Evolutionary conservation across 2,113 vertebrate genomes (phyloP).

Genomic region (Phyllostomus discolor): DNA sequence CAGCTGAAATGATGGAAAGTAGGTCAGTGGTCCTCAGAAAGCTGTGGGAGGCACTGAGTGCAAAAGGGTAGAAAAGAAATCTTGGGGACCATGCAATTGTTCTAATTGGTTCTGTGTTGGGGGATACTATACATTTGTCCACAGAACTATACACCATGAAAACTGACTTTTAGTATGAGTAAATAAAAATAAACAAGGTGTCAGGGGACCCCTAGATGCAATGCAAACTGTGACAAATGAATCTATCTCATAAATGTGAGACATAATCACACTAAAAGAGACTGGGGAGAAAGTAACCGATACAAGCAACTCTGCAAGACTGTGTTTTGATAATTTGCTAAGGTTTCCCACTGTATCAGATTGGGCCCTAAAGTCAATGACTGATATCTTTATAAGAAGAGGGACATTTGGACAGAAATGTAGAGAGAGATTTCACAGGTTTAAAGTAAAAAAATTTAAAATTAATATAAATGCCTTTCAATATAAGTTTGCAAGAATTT

Average conservation of each 20-base stretch:
- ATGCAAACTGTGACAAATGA: neutral
- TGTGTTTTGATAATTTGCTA: neutral
- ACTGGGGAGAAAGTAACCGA: neutral
- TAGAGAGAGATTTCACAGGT: neutral
- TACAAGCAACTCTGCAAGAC: neutral
- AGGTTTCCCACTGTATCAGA: neutral
- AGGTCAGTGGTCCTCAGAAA: neutral
- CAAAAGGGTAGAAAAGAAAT: neutral
- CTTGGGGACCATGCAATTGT: neutral
- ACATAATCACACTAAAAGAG: neutral
- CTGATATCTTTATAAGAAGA: neutral
- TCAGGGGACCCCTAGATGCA: neutral
- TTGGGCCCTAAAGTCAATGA: neutral
- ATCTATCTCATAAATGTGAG: neutral
- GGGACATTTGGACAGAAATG: neutral
- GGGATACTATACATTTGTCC: neutral
- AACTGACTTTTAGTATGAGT: neutral
- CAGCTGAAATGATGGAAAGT: neutral
- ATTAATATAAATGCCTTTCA: neutral
- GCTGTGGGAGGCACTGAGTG: neutral
- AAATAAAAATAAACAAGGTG: neutral
- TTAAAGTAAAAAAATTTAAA: neutral
- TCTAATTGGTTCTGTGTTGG: neutral
- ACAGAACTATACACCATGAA: neutral
- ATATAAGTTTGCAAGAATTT: neutral